phyloP scores from a whole-genome alignment of 2,888 invertebrate genomes.

The Limnephilus lunatus region DNA sequence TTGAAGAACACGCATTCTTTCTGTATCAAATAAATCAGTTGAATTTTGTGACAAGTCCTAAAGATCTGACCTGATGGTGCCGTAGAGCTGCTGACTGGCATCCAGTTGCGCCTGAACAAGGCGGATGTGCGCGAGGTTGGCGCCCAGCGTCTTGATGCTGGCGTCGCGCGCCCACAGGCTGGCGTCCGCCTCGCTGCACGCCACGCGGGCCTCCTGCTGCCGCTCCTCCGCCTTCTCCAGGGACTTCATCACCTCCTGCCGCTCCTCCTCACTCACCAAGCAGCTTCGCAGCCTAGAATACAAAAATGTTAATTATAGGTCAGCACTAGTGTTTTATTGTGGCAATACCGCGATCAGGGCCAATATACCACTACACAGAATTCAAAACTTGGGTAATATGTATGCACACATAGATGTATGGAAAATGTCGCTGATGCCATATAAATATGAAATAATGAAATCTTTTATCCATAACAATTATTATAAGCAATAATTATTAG shows the following conservation, averaged over 20 bases:
- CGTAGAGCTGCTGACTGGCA: constrained; percentile 3
- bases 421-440: no score
- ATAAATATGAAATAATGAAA: no score
- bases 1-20: no score
- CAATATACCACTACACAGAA: no score
- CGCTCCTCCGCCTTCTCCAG: constrained; percentile 49
- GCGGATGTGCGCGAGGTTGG: constrained; percentile 36
- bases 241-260: constrained; percentile 35
- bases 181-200: constrained; percentile 47
- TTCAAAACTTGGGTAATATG: no score
- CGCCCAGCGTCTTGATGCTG: constrained; percentile 47
- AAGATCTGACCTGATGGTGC: neutral
- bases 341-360: no score
- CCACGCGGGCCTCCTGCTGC: constrained; percentile 44
- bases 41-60: neutral
- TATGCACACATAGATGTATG: no score
- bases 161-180: constrained; percentile 50
- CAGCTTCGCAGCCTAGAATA: constrained; percentile 48
- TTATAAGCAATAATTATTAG: no score
- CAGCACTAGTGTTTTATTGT: no score
- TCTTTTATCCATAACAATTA: no score
- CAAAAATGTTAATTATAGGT: no score
- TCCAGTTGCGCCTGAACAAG: constrained; percentile 35
- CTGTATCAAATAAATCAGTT: neutral
- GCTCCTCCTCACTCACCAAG: constrained; percentile 53